Evolutionary conservation across 2,888 invertebrate species (phyloP), one percentile per base, ranked within the genome.

Genomic region (Polydrusus cervinus): DNA sequence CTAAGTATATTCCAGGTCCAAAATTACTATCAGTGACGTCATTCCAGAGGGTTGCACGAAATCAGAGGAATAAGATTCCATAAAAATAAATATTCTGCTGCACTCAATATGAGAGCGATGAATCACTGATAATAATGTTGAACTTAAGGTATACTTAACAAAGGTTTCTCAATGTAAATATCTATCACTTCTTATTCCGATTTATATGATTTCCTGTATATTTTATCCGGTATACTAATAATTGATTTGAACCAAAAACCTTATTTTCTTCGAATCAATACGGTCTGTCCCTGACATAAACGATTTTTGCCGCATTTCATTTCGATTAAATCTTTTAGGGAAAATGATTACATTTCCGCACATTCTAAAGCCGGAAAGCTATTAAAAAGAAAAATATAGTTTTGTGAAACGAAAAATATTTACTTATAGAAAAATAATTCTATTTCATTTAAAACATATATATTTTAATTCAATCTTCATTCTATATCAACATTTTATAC

Each of bases 281-380:
- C 45, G 1, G 3, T 20, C 64, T 30, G 64, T 43, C 49, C 64
- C 47, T 64, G 64, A 30, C 64, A 64, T 34, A 14, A 64, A 64
- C 47, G 62, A 62, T 45, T 62, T 43, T 62, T 43, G 20, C 25
- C 45, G 43, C 38, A 62, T 43, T 25, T 45, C 20, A 18, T 47
- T 47, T 30, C 30, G 64, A 64, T 64, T 64, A 25, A 40, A 49
- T 49, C 49, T 64, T 47, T 47, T 64, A 14, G 18, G n/a, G 47
- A 40, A 64, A 64, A 47, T 14, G 47, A 64, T 64, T 47, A 40
- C 47, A 47, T 64, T 64, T 64, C 64, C 64, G 43, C 8, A 49
- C n/a, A 25, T 64, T 47, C 47, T 18, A 64, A 47, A 47, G 49
- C 30, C 47, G 45, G 64, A 47, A 47, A 64, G 18, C 8, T 11